Conservation (phyloP, 2,797 vertebrate genomes). For the Gallinago stenura region DNA sequence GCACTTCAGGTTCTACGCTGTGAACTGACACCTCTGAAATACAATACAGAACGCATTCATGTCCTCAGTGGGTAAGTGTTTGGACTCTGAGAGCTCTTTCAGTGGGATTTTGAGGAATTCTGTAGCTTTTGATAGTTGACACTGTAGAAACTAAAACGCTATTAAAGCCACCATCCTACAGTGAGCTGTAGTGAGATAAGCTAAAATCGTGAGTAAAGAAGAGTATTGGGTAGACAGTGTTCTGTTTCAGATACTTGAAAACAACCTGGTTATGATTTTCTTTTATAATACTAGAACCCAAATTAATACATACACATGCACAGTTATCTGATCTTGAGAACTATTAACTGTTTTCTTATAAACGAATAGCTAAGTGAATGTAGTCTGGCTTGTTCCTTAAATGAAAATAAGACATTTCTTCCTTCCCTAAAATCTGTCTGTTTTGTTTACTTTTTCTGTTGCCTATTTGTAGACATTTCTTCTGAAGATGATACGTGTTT, state of each 20-base stretch:
- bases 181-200: not conserved
- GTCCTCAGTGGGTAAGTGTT: conserved; percentile 93
- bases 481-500: not conserved
- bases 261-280: not conserved
- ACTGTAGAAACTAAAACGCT: not conserved
- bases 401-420: not conserved
- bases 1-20: conserved; percentile 96
- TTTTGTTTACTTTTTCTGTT: not conserved
- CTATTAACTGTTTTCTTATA: not conserved
- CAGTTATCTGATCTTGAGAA: not conserved
- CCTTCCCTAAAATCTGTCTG: not conserved
- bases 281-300: not conserved
- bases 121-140: not conserved
- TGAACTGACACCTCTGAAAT: conserved; percentile 97
- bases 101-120: not conserved
- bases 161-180: not conserved
- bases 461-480: not conserved
- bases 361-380: not conserved
- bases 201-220: not conserved
- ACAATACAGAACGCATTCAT: conserved; percentile 98
- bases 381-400: not conserved
- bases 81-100: not conserved
- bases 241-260: not conserved
- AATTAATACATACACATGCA: not conserved
- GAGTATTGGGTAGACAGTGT: not conserved